These are phyloP conservation scores for Wasmannia auropunctata DNA, from an alignment of 1,140 invertebrate genomes.

Conservation along the genomic window DNA sequence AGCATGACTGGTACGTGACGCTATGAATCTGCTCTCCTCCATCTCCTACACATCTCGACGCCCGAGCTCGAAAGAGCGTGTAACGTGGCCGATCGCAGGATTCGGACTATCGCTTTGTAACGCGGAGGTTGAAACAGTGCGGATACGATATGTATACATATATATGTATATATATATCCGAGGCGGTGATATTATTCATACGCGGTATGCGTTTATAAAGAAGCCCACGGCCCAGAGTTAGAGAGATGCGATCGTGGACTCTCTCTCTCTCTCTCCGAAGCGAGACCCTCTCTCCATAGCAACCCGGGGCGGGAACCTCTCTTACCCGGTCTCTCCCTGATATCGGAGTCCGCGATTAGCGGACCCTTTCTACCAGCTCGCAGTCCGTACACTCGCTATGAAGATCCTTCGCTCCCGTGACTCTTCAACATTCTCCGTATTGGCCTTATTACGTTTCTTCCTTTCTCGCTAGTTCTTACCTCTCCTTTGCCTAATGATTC, in stretches of 20 bases:
- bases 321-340: conserved; percentile 71
- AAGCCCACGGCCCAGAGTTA: conserved; percentile 53
- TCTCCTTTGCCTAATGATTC: conserved; percentile 54
- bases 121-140: conserved; percentile 56
- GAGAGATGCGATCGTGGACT: conserved; percentile 76
- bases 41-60: conserved; percentile 48
- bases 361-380: conserved; percentile 76
- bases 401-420: conserved; percentile 52
- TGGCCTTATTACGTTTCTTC: neutral
- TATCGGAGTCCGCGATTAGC: conserved; percentile 77
- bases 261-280: no score
- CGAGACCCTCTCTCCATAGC: conserved; percentile 79
- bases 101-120: conserved; percentile 17
- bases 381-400: conserved; percentile 35
- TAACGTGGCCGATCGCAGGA: neutral
- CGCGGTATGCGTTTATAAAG: conserved; percentile 61
- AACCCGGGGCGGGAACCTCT: conserved; percentile 77
- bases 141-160: no score
- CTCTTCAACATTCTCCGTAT: conserved; percentile 56
- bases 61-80: conserved; percentile 38
- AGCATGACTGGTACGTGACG: conserved; percentile 40
- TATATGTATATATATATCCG: conserved; percentile 64
- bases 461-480: conserved; percentile 55
- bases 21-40: conserved; percentile 47
- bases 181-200: conserved; percentile 69